phyloP scores from a whole-genome alignment of 2,113 vertebrate genomes.

The Antechinus stuartii region DNA sequence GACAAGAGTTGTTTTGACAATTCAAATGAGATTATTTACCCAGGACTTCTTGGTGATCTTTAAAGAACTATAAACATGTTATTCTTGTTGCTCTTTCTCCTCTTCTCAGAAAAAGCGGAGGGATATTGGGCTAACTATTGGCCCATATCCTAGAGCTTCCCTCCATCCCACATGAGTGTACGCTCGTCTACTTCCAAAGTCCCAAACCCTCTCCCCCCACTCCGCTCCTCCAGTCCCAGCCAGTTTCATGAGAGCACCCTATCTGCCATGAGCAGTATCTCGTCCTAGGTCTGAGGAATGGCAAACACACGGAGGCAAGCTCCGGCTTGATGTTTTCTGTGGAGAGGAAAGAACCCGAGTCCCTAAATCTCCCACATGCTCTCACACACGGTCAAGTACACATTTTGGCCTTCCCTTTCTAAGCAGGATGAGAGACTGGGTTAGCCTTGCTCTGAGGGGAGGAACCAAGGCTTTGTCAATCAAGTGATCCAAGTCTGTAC shows the following conservation, averaged over 20 bases:
- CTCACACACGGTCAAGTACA: too few species aligned
- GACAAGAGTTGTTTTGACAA: background rate
- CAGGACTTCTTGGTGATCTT: background rate
- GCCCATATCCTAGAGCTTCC: background rate
- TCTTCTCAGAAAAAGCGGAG: background rate
- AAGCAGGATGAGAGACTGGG: background rate
- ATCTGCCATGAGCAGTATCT: background rate
- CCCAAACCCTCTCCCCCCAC: background rate
- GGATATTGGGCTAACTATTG: background rate
- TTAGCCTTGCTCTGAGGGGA: background rate
- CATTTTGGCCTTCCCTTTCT: background rate
- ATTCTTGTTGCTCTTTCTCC: background rate
- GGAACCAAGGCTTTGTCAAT: background rate
- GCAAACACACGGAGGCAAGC: background rate
- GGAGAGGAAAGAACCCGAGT: background rate
- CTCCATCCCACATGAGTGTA: background rate
- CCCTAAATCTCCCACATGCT: background rate
- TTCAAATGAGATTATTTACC: background rate
- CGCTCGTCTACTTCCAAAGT: background rate
- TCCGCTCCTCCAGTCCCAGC: background rate
- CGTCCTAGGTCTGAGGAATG: background rate
- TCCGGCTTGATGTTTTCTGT: background rate
- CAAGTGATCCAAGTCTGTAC: background rate
- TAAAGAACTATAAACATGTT: background rate
- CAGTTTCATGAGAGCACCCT: background rate